These are phyloP conservation scores for Rhea pennata DNA, from an alignment of 2,113 vertebrate genomes.

Conservation along the genomic window DNA sequence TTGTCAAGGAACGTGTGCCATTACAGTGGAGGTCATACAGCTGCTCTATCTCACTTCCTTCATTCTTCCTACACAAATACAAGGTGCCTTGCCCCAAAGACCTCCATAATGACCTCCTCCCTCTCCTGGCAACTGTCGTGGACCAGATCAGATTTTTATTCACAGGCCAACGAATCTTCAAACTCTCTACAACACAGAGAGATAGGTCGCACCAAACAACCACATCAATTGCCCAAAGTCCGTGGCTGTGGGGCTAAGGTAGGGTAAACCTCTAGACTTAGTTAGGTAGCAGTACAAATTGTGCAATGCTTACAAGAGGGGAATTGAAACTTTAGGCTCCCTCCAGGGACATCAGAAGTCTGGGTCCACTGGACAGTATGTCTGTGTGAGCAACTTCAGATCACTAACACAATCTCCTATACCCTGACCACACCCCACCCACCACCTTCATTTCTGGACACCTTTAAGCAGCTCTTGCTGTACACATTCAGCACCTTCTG, in stretches of 20 bases:
- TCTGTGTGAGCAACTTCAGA: background rate
- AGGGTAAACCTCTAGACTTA: background rate
- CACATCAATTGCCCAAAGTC: background rate
- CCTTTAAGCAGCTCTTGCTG: background rate
- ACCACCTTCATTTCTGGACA: background rate
- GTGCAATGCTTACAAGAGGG: background rate
- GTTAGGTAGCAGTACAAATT: background rate
- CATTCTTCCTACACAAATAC: background rate
- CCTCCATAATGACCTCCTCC: background rate
- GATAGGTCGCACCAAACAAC: background rate
- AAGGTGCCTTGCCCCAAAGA: background rate
- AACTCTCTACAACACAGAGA: background rate
- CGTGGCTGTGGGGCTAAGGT: fast-evolving
- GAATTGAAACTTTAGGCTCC: background rate
- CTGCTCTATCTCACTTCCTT: background rate
- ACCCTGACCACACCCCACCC: background rate
- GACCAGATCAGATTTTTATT: background rate
- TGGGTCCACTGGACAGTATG: background rate
- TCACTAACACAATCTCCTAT: background rate
- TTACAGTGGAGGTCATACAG: background rate
- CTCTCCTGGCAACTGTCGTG: background rate
- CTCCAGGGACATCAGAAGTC: background rate
- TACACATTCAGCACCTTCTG: background rate
- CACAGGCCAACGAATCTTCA: background rate
- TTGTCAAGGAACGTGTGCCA: background rate